These are phyloP conservation scores for Phalangium opilio DNA, from an alignment of 2,888 invertebrate genomes.

Conservation along the genomic window DNA sequence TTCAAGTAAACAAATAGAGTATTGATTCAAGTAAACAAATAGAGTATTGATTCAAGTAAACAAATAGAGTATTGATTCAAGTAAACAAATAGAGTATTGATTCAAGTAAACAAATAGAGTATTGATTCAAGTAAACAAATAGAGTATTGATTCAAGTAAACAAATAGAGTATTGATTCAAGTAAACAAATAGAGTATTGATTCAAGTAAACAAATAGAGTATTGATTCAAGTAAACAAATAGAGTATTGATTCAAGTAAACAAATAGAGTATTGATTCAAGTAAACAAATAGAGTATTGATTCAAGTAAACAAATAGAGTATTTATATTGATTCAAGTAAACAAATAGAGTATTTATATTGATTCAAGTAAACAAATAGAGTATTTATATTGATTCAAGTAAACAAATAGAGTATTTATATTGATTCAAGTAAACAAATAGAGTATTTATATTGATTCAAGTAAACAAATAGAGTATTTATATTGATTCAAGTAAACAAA, in stretches of 20 bases:
- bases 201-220: conserved; percentile 39
- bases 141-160: conserved; percentile 53
- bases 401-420: background rate
- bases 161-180: background rate
- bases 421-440: too few relatives aligned
- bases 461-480: conserved; percentile 27
- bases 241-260: conserved; percentile 53
- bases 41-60: conserved; percentile 53
- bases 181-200: too few relatives aligned
- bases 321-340: conserved; percentile 43
- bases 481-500: too few relatives aligned
- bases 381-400: conserved; percentile 62
- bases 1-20: conserved; percentile 39
- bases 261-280: background rate
- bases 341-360: background rate
- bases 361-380: too few relatives aligned
- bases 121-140: too few relatives aligned
- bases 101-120: conserved; percentile 39
- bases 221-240: too few relatives aligned
- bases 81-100: too few relatives aligned
- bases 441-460: too few relatives aligned
- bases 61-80: background rate
- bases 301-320: conserved; percentile 39
- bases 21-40: too few relatives aligned
- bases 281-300: too few relatives aligned